Conservation (phyloP, 2,113 vertebrate species). For the Helogale parvula region DNA sequence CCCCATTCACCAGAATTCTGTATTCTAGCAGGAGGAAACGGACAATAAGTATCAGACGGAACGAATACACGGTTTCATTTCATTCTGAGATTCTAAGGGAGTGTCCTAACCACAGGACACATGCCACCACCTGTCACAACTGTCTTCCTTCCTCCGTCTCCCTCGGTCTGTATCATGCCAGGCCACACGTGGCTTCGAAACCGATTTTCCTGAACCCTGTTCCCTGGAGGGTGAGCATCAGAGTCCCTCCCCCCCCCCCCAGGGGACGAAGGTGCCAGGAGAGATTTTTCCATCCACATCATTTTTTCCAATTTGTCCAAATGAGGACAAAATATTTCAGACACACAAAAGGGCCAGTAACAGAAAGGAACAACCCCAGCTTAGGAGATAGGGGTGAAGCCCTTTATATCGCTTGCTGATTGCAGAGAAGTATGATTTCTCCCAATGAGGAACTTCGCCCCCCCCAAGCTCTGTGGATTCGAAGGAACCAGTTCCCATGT, state of each 20-base stretch:
- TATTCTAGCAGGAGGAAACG: not conserved
- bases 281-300: not conserved
- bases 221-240: not conserved
- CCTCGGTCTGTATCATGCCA: not conserved
- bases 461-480: not conserved
- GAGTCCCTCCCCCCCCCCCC: not conserved
- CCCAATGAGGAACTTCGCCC: not conserved
- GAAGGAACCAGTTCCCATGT: not conserved
- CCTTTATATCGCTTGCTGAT: rapidly evolving
- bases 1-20: not conserved
- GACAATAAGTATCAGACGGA: rapidly evolving
- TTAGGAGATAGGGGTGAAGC: rapidly evolving
- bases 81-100: not conserved
- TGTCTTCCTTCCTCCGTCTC: not conserved
- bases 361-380: not conserved
- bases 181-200: not conserved
- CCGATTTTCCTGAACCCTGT: not conserved
- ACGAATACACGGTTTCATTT: not conserved
- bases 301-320: constrained; percentile 20
- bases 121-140: not conserved
- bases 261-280: not conserved
- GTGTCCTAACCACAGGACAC: not conserved
- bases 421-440: not conserved
- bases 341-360: not conserved
- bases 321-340: not conserved